These are phyloP conservation scores for Rotaria magnacalcarata DNA, from an alignment of 2,888 invertebrate species.

Conservation along the genomic window DNA sequence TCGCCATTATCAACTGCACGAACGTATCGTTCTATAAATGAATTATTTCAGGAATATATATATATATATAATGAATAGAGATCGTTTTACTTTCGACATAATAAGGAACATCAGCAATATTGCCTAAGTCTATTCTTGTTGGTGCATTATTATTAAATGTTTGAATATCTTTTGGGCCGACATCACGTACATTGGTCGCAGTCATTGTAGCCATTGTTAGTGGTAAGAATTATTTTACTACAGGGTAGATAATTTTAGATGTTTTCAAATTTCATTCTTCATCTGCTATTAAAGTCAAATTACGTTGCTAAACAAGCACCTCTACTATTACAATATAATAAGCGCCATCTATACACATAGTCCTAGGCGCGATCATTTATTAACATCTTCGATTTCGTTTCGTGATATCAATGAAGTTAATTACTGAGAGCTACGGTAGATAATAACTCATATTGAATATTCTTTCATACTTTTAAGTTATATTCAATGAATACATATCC, in stretches of 20 bases:
- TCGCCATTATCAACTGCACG: slow-evolving; percentile 52
- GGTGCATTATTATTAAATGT: background rate
- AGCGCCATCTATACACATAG: background rate
- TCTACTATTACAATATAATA: background rate
- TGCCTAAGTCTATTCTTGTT: slow-evolving; percentile 42
- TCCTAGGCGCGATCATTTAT: background rate
- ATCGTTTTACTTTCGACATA: slow-evolving; percentile 41
- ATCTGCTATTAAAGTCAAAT: background rate
- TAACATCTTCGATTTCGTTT: background rate
- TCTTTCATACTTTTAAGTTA: too few relatives aligned
- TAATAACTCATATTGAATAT: too few relatives aligned
- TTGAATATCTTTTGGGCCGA: background rate
- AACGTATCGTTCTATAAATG: slow-evolving; percentile 51
- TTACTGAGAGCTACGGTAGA: background rate
- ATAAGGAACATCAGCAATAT: slow-evolving; percentile 41
- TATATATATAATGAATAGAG: background rate
- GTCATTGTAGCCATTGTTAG: background rate
- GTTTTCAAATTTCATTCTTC: background rate
- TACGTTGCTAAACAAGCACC: slow-evolving; percentile 7
- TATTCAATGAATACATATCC: too few relatives aligned
- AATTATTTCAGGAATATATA: too few relatives aligned
- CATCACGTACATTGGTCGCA: background rate
- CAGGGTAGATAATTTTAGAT: background rate
- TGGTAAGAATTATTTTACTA: background rate
- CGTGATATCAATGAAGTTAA: background rate